Conservation (phyloP, 2,797 vertebrate genomes). For the Staurois parvus region DNA sequence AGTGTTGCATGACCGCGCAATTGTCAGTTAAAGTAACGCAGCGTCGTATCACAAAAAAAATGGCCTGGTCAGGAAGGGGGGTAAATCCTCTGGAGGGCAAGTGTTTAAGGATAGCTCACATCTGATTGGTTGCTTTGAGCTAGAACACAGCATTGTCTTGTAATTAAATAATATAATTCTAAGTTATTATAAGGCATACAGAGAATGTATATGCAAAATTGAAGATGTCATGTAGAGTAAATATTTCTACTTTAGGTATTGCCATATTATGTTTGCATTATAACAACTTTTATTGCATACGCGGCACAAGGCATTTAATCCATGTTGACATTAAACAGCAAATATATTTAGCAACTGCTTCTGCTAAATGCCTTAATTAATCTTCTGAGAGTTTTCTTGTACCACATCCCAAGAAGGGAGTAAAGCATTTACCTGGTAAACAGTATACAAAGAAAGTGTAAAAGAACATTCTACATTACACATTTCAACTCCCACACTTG, state of each 20-base stretch:
- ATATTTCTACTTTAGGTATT: not conserved
- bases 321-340: conserved; percentile 71
- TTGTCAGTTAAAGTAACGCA: too few species aligned
- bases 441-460: not conserved
- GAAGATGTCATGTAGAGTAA: not conserved
- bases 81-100: too few species aligned
- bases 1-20: too few species aligned
- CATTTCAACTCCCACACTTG: too few species aligned
- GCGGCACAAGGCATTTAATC: conserved; percentile 64
- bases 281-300: conserved; percentile 67
- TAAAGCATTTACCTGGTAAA: conserved; percentile 45
- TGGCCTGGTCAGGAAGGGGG: too few species aligned
- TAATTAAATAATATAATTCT: too few species aligned
- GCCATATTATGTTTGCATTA: conserved; percentile 7
- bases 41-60: too few species aligned
- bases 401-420: conserved; percentile 62
- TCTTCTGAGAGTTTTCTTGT: conserved; percentile 70
- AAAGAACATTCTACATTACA: too few species aligned
- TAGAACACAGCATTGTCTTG: not conserved
- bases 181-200: not conserved
- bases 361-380: conserved; percentile 72
- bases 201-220: not conserved
- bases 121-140: too few species aligned
- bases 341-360: conserved; percentile 72
- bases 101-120: too few species aligned